Evolutionary conservation across 2,113 vertebrate species (phyloP), one percentile per base, ranked within the genome.

Genomic region (Junco hyemalis): DNA sequence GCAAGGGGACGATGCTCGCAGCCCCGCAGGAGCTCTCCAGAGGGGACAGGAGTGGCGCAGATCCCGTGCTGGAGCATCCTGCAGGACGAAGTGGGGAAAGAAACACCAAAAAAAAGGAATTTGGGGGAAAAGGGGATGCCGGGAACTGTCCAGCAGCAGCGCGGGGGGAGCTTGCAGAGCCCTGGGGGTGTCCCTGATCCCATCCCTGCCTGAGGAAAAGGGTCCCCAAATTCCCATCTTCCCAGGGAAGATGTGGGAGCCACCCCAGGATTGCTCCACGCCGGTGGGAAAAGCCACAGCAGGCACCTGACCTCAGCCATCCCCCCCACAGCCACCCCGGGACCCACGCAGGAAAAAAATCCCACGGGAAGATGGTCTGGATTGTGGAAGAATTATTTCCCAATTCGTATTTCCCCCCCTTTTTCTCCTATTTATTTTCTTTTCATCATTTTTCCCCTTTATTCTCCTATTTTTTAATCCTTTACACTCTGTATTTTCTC

Each of bases 71-170:
- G 29, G 29, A 57, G 8, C 11, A 1, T 33, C 44, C 28, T 26
- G 3, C 0, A 1, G 5, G 35, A 23, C 0, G 8, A 18, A 13
- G 14, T 0, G 19, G 10, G 29, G 14, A 18, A 11, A 78, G 13
- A 4, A 5, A 14, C 56, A 25, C 16, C 14, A 13, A 3, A 10
- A 3, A 3, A 12, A 3, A 5, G 8, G 3, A 5, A 5, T 1
- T 24, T 10, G 5, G 2, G 6, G 31, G 29, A 5, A 0, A 54
- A 51, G 0, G 17, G 10, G 26, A 42, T 4, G 13, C 40, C 45
- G 12, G 69, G 81, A 94, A 87, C 60, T 74, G 93, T 56, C 77
- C 95, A 89, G 89, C 60, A 83, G 54, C 31, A 23, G 53, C 3
- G 10, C 4, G 11, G 4, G 8, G 28, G 6, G 7, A 10, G 16